Conservation (phyloP, 2,113 vertebrate species). For the Noturus placidus region DNA sequence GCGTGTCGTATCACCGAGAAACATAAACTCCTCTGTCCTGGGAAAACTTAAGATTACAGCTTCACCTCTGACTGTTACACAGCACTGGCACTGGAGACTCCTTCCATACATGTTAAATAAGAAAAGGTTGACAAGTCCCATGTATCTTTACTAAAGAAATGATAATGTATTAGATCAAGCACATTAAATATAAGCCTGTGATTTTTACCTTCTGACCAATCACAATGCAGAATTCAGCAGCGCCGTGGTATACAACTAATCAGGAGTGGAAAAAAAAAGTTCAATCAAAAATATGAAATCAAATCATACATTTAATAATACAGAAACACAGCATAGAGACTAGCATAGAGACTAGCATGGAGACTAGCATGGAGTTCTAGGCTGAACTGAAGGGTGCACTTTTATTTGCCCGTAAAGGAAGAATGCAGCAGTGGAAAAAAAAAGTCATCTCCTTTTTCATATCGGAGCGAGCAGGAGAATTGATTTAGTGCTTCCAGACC, state of each 20-base stretch:
- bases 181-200: neutral
- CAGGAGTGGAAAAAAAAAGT: neutral
- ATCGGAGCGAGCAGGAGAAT: neutral
- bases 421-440: conserved; percentile 35
- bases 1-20: no score
- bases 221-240: neutral
- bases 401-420: conserved; percentile 29
- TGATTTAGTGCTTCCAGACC: conserved; percentile 28
- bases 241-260: neutral
- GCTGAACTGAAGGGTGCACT: neutral
- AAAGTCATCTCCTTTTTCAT: conserved; percentile 6
- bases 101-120: neutral
- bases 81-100: neutral
- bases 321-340: neutral
- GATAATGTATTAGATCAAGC: neutral
- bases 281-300: neutral
- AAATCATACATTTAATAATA: neutral
- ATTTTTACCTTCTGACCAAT: neutral
- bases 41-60: neutral
- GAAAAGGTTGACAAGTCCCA: no score
- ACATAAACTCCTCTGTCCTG: neutral
- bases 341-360: no score
- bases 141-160: neutral
- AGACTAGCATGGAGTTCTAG: no score
- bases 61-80: neutral